phyloP scores from a whole-genome alignment of 1,140 invertebrate genomes.

The Brachionus paranguensis region DNA sequence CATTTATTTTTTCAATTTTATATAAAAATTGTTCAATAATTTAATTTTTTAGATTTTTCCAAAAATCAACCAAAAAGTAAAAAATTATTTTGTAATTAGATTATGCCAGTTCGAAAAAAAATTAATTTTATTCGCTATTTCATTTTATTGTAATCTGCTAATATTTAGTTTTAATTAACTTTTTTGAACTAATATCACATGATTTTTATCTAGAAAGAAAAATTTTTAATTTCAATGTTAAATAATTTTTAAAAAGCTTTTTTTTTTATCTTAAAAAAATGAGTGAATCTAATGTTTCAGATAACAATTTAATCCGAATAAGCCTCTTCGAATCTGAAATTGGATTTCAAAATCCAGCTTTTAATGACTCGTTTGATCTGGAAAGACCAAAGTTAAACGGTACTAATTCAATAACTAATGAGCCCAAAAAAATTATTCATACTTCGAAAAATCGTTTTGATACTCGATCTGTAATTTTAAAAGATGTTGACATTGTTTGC shows the following conservation, averaged over 20 bases:
- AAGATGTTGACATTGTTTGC: background rate
- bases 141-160: background rate
- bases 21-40: background rate
- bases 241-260: background rate
- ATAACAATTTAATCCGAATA: background rate
- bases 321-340: background rate
- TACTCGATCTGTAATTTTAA: background rate
- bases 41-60: too few species aligned
- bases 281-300: background rate
- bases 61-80: too few species aligned
- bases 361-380: background rate
- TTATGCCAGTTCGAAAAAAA: too few species aligned
- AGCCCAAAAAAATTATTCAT: background rate
- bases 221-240: background rate
- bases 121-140: too few species aligned
- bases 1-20: background rate
- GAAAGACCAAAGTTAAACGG: background rate
- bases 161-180: background rate
- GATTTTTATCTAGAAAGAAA: background rate
- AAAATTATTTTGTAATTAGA: too few species aligned
- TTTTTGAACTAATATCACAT: background rate
- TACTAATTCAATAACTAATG: background rate
- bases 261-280: background rate
- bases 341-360: slow-evolving; percentile 17
- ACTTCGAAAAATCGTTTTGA: background rate